phyloP scores from a whole-genome alignment of 2,113 vertebrate species.

The Mormoops blainvillei region DNA sequence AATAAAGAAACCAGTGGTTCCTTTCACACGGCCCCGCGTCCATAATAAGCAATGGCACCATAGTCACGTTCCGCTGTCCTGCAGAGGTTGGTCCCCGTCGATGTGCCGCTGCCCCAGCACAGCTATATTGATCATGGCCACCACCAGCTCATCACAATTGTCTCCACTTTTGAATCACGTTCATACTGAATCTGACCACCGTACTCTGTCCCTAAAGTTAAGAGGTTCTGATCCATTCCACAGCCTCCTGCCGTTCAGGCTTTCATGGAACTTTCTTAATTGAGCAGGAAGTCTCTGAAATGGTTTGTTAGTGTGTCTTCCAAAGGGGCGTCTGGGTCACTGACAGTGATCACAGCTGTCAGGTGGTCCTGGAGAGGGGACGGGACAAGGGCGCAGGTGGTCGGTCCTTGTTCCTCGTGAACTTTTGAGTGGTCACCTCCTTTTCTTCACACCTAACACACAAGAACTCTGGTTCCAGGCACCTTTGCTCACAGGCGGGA shows the following conservation, averaged over 20 bases:
- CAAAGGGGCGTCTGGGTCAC: background rate
- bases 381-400: background rate
- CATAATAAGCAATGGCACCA: background rate
- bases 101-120: background rate
- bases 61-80: background rate
- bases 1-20: constrained; percentile 46
- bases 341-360: background rate
- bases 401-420: background rate
- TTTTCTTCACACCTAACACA: background rate
- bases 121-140: background rate
- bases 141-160: background rate
- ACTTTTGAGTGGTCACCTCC: background rate
- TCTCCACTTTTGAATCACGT: background rate
- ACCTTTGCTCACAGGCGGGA: background rate
- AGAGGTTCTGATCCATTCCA: constrained; percentile 2
- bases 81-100: background rate
- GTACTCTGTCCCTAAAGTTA: constrained; percentile 24
- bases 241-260: background rate
- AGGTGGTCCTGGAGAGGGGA: background rate
- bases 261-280: background rate
- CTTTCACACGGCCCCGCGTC: background rate
- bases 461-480: background rate
- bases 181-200: background rate
- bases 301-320: constrained; percentile 7
- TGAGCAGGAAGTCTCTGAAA: background rate